phyloP scores from a whole-genome alignment of 2,113 vertebrate species.

The Vidua macroura region DNA sequence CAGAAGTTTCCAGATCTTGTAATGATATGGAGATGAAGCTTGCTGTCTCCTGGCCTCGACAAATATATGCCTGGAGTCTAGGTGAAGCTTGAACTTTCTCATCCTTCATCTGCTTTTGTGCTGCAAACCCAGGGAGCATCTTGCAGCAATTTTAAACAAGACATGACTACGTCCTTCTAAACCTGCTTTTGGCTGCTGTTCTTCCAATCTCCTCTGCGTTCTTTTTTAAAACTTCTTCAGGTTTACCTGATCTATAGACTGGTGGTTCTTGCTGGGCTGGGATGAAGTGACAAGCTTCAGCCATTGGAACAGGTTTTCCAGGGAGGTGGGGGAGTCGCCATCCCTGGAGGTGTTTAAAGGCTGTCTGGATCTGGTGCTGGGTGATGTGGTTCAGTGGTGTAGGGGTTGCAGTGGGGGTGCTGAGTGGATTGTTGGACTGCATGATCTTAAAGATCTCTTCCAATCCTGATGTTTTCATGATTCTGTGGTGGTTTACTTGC shows the following conservation, averaged over 20 bases:
- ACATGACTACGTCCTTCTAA: rapidly evolving
- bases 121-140: neutral
- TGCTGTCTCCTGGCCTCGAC: neutral
- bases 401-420: neutral
- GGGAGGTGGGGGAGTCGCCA: no score
- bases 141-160: neutral
- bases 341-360: neutral
- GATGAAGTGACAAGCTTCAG: neutral
- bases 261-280: neutral
- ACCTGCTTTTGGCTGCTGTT: neutral
- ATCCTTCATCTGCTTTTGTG: neutral
- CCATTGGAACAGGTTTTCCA: neutral
- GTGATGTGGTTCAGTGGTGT: neutral
- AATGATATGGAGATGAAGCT: neutral
- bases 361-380: neutral
- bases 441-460: neutral
- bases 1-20: neutral
- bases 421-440: no score
- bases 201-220: neutral
- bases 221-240: neutral
- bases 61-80: rapidly evolving
- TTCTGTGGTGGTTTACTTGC: neutral
- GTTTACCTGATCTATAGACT: rapidly evolving
- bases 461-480: neutral
- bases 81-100: neutral